Base-by-base conservation (phyloP, 2,888 invertebrate genomes). In the Mimachlamys varia region DNA sequence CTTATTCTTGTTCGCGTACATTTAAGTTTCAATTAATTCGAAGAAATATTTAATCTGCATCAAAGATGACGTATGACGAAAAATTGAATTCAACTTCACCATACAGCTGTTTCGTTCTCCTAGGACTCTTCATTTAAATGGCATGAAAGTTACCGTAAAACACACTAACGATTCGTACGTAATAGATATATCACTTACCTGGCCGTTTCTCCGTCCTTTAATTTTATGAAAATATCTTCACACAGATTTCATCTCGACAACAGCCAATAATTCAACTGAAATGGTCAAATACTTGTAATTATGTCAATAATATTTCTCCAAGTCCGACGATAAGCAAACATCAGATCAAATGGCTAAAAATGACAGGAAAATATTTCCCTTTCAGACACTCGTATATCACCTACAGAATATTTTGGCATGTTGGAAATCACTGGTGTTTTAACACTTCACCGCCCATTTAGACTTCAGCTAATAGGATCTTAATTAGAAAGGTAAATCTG, bases 401-500 rank as follows among this genome's bases (percentile, higher is more conserved):
- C 76, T 76, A 13, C 33, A 27, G 33, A 33, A 10, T 53, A 53
- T 53, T 53, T 53, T 22, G 27, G 22, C 33, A 76, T 76, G 33
- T 76, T 76, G 33, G 33, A 62, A 62, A n/a, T 62, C 17, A 33
- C 76, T 76, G 76, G 33, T 33, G 76, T 76, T 76, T 76, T 76
- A 76, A 76, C 76, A 76, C 76, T 76, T 76, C 76, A 76, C 76
- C 76, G 27, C 76, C 76, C 76, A 76, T 76, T 76, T 76, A 17
- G 13, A 33, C 76, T 76, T 12, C 5, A 27, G 33, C 33, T 76
- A 76, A 76, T 76, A 76, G 33, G 76, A 76, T 76, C 76, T 76
- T 76, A 27, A 76, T 76, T 76, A 76, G 76, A 76, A 76, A 76
- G 10, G 33, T 33, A 76, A 76, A 76, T 76, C 76, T 76, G 76